Evolutionary conservation across 2,797 vertebrate species (phyloP), one percentile per base, ranked within the genome.

Genomic region (Falco peregrinus): DNA sequence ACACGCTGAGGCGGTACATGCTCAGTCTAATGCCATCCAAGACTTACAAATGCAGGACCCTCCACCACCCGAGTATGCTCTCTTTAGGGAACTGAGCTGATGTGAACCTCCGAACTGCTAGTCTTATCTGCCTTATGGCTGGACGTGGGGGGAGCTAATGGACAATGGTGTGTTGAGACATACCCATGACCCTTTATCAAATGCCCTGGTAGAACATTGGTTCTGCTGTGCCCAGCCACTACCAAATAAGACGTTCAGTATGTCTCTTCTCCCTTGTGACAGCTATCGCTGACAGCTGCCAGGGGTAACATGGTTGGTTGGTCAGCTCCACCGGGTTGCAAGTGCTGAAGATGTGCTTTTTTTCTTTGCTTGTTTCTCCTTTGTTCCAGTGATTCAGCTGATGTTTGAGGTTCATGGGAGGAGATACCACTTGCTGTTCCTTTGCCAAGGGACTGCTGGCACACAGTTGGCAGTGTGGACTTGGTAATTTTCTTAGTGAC

Each of bases 61-160:
- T 60, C 20, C 37, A 35, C 41, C 21, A 50, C 35, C 28, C 16
- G 13, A 2, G 18, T 28, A 17, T 31, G n/a, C 35, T 57, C 57
- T 56, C 22, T 51, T 73, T 17, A 67, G 57, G 50, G 39, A 37
- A 26, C 10, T 79, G 69, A 61, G 69, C 59, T 69, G 51, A 69
- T 69, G 18, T 22, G 41, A 63, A 51, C 77, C 37, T 33, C 41
- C 4, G 3, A 63, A 48, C 37, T 43, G n/a, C 50, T 68, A 9
- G 33, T 80, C 53, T 54, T 50, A 20, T 31, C 63, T 54, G 13
- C 48, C 19, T 74, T 67, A 48, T 4, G 2, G 24, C 57, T 64
- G 59, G 45, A 63, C 1, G 1, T 6, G 29, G 35, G 8, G 20
- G 33, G 6, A 57, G 37, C 31, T 60, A 77, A 69, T 0, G 0